A percentile compares a stretch with the other conserved stretches of the same genome.
phyloP scores from a whole-genome alignment of 2,113 vertebrate species.

The Mobula hypostoma region DNA sequence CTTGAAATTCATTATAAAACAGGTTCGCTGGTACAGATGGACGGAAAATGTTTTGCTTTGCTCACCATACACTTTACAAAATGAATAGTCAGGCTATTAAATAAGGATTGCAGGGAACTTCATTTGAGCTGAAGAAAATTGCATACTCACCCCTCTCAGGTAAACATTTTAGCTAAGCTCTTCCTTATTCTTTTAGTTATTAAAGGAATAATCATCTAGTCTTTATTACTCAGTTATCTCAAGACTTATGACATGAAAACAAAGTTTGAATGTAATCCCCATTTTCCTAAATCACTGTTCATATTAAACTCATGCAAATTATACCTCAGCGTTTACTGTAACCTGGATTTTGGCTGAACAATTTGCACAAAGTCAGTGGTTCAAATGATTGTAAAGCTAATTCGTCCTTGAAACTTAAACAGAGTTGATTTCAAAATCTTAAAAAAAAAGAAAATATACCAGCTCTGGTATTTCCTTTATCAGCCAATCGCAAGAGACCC shows the following conservation, averaged over 20 bases:
- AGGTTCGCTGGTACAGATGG: too few relatives aligned
- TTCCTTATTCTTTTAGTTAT: neutral
- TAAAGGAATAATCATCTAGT: neutral
- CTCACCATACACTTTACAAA: neutral
- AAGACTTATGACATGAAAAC: neutral
- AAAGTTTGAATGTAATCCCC: neutral
- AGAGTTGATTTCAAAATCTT: neutral
- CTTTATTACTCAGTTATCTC: neutral
- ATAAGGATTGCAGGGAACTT: neutral
- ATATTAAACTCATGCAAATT: neutral
- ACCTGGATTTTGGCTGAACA: neutral
- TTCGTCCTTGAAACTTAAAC: neutral
- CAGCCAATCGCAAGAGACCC: conserved; percentile 61
- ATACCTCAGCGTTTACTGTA: neutral
- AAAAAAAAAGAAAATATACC: conserved; percentile 51
- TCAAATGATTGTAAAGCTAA: neutral
- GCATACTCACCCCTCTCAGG: neutral
- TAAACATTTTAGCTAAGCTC: neutral
- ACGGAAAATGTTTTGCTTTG: neutral
- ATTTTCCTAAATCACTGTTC: neutral
- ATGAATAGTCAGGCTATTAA: neutral
- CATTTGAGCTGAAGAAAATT: neutral
- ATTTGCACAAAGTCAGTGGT: neutral
- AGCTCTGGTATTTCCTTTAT: conserved; percentile 58
- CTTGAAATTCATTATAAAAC: neutral